A percentile compares a stretch with the other conserved stretches of the same genome.
Conservation (phyloP, 2,888 invertebrate species). For the Mythimna ferrago region DNA sequence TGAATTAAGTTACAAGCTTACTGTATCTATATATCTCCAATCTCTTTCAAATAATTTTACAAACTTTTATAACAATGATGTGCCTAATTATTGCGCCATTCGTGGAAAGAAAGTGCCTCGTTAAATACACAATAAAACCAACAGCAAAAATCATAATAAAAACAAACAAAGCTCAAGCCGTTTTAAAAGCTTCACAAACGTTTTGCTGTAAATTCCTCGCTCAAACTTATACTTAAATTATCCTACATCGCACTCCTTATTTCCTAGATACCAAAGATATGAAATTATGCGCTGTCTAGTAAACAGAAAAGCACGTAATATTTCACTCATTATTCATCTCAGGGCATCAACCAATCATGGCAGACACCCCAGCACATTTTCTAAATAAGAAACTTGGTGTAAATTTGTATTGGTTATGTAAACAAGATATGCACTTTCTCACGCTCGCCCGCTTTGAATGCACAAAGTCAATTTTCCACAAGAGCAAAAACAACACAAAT, state of each 20-base stretch:
- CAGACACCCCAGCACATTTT: slow-evolving; percentile 73
- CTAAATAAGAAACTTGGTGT: slow-evolving; percentile 72
- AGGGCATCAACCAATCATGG: slow-evolving; percentile 62
- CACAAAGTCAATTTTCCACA: slow-evolving; percentile 87
- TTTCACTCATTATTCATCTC: slow-evolving; percentile 53
- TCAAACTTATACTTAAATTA: slow-evolving; percentile 30
- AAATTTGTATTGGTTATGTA: slow-evolving; percentile 74
- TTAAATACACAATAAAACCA: neutral
- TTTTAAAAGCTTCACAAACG: neutral
- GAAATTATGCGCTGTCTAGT: slow-evolving; percentile 57
- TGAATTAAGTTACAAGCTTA: no score
- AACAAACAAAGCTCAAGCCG: neutral
- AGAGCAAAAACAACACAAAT: slow-evolving; percentile 87
- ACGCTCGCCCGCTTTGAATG: slow-evolving; percentile 80
- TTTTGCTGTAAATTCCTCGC: slow-evolving; percentile 15
- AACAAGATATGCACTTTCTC: slow-evolving; percentile 84
- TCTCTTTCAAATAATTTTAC: no score
- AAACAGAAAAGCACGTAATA: slow-evolving; percentile 51
- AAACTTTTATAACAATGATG: neutral
- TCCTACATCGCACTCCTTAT: slow-evolving; percentile 34
- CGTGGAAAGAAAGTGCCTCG: neutral
- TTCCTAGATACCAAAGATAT: slow-evolving; percentile 34
- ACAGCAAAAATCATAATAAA: no score
- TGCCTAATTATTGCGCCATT: neutral
- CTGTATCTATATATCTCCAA: no score